Conservation (phyloP, 2,888 invertebrate species). For the Caenorhabditis uteleia region DNA sequence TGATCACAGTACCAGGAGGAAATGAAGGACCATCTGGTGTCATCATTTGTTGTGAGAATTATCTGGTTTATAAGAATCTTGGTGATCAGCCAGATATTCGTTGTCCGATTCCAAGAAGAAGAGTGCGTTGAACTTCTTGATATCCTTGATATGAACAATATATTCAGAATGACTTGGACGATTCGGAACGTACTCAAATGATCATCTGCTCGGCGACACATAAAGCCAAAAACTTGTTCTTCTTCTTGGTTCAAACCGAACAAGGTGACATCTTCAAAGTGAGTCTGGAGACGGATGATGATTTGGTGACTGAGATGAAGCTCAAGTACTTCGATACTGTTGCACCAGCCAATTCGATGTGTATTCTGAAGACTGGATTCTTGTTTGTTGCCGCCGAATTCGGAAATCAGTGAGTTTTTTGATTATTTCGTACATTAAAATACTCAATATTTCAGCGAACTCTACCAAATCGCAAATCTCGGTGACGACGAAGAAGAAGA, state of each 20-base stretch:
- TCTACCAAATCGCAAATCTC: conserved; percentile 98
- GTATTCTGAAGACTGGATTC: conserved; percentile 97
- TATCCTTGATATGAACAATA: conserved; percentile 22
- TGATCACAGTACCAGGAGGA: conserved; percentile 88
- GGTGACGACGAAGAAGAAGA: conserved; percentile 98
- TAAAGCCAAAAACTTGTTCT: conserved; percentile 99
- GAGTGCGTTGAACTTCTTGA: conserved; percentile 73
- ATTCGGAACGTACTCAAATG: conserved; percentile 98
- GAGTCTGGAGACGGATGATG: conserved; percentile 93
- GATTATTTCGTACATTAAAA: not conserved
- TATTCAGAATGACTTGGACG: conserved; percentile 88
- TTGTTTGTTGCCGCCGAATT: conserved; percentile 97
- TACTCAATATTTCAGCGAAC: conserved; percentile 77
- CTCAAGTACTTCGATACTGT: conserved; percentile 99
- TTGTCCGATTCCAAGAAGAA: conserved; percentile 87
- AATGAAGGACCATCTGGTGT: conserved; percentile 98
- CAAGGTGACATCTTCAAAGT: conserved; percentile 97
- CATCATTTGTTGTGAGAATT: conserved; percentile 97
- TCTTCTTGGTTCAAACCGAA: conserved; percentile 97
- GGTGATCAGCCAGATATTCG: conserved; percentile 97
- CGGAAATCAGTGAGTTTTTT: conserved; percentile 92
- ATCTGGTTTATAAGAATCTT: conserved; percentile 96
- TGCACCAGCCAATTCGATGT: conserved; percentile 93
- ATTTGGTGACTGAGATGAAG: conserved; percentile 95
- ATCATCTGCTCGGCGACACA: conserved; percentile 99